Evolutionary conservation across 1,140 invertebrate species (phyloP).

Genomic region (Caenorhabditis remanei): DNA sequence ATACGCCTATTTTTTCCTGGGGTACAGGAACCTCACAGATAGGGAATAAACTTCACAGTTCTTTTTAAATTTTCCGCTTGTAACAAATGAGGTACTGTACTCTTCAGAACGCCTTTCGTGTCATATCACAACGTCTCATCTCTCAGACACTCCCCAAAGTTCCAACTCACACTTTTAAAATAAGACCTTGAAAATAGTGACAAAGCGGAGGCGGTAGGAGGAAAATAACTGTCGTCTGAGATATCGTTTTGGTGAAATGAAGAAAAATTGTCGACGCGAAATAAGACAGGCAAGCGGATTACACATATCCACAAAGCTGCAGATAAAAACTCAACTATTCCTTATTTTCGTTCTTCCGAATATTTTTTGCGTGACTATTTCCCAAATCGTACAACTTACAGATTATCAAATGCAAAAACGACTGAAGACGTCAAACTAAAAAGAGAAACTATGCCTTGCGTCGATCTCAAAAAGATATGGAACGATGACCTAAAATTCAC

Average conservation of each 20-base stretch:
- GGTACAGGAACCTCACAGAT: too few relatives aligned
- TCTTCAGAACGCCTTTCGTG: not conserved
- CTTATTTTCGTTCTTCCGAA: not conserved
- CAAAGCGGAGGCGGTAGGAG: too few relatives aligned
- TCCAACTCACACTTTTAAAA: too few relatives aligned
- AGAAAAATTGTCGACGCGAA: not conserved
- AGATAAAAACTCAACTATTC: not conserved
- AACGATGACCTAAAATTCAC: conserved; percentile 23
- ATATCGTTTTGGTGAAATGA: conserved; percentile 20
- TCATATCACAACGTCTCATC: not conserved
- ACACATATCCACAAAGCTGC: conserved; percentile 28
- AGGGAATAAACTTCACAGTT: too few relatives aligned
- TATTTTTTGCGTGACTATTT: not conserved
- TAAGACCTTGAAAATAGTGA: too few relatives aligned
- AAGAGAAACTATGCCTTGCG: not conserved
- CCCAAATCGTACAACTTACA: not conserved
- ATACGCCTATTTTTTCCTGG: too few relatives aligned
- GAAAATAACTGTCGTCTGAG: not conserved
- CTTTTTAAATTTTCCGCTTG: too few relatives aligned
- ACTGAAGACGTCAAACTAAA: too few relatives aligned
- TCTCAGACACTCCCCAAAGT: not conserved
- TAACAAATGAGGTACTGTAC: not conserved
- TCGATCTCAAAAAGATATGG: conserved; percentile 18
- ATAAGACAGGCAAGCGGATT: conserved; percentile 9
- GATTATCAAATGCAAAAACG: conserved; percentile 33